Evolutionary conservation across 1,140 invertebrate species (phyloP).

Genomic region (Polypedilum vanderplanki): DNA sequence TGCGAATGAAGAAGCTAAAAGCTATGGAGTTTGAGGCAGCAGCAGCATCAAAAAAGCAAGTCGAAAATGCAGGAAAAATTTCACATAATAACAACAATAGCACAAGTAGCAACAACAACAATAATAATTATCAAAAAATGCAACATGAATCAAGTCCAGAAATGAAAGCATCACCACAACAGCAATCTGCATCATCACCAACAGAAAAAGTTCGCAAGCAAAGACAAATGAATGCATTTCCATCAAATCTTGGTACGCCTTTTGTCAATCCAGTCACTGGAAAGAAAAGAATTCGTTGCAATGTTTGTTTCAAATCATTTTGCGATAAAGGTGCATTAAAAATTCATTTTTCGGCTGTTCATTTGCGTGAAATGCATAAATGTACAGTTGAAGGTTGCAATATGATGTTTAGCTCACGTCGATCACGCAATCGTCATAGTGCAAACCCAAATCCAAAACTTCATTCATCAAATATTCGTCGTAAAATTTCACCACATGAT

Average conservation of each 20-base stretch:
- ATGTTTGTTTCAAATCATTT: constrained; percentile 97
- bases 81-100: neutral
- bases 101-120: constrained; percentile 1
- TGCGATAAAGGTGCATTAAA: constrained; percentile 99
- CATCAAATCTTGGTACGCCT: constrained; percentile 78
- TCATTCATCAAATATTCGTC: constrained; percentile 85
- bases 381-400: constrained; percentile 71
- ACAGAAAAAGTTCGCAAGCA: neutral
- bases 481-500: constrained; percentile 89
- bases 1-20: constrained; percentile 21
- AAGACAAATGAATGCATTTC: constrained; percentile 45
- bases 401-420: constrained; percentile 72
- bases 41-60: neutral
- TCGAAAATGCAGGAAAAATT: neutral
- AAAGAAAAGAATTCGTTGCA: constrained; percentile 96
- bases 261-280: constrained; percentile 87
- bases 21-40: constrained; percentile 5
- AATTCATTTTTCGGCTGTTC: constrained; percentile 98
- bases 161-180: neutral
- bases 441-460: constrained; percentile 98
- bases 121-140: constrained; percentile 10
- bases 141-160: neutral
- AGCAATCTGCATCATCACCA: neutral
- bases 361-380: constrained; percentile 67
- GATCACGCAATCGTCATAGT: constrained; percentile 70